phyloP scores from a whole-genome alignment of 2,113 vertebrate species.

The Camelus bactrianus region DNA sequence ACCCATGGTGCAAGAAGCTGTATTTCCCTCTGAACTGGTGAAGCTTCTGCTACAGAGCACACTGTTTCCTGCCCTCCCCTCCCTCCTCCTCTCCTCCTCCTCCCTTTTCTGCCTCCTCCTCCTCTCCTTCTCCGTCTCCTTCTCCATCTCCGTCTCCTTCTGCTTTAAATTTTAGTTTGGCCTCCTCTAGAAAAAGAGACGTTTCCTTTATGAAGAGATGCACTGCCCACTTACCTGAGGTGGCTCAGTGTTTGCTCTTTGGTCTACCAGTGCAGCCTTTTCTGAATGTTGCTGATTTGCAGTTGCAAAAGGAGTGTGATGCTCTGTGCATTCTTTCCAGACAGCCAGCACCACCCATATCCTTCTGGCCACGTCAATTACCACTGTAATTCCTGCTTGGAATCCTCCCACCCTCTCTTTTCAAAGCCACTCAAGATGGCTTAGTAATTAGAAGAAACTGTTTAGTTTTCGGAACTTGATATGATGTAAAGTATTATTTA shows the following conservation, averaged over 20 bases:
- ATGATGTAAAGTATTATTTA: constrained; percentile 55
- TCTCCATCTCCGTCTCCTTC: neutral
- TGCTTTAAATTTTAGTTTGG: neutral
- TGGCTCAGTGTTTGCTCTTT: neutral
- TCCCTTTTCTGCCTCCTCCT: no score
- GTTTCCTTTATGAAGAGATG: neutral
- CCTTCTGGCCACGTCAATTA: neutral
- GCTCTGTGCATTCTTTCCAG: neutral
- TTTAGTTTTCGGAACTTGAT: constrained; percentile 23
- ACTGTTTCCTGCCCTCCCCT: neutral
- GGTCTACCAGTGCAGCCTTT: neutral
- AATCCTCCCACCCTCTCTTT: neutral
- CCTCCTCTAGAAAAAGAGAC: neutral
- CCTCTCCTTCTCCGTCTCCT: neutral
- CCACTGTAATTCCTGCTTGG: neutral
- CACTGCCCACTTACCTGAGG: neutral
- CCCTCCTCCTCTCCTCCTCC: no score
- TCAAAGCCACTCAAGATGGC: constrained; percentile 5
- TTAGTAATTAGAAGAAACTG: constrained; percentile 50
- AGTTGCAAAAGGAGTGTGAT: neutral
- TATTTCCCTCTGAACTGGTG: neutral
- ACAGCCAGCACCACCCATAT: neutral
- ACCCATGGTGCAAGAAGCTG: neutral
- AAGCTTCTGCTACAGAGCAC: neutral
- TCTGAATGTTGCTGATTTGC: neutral